A percentile compares a stretch with the other conserved stretches of the same genome.
Conservation (phyloP, 2,797 vertebrate genomes). For the Urosaurus nigricauda region DNA sequence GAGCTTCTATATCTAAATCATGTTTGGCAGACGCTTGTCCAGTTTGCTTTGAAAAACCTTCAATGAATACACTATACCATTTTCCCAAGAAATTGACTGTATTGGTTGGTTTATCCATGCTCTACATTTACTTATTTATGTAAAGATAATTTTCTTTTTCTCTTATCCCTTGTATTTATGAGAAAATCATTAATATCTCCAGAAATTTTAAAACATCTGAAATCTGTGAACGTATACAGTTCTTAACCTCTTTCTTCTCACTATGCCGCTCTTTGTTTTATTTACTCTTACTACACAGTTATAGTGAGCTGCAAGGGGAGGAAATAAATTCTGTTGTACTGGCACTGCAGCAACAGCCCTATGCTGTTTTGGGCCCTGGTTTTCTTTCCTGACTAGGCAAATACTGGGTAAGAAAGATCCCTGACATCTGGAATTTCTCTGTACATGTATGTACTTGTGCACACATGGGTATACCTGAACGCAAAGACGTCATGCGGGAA, state of each 20-base stretch:
- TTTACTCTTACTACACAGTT: background rate
- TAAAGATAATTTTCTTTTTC: background rate
- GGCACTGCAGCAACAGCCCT: too few relatives aligned
- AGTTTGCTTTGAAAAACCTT: conserved; percentile 15
- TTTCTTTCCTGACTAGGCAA: background rate
- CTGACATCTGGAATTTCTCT: background rate
- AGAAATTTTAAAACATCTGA: background rate
- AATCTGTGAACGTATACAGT: background rate
- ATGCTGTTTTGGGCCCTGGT: background rate
- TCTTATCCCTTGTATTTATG: background rate
- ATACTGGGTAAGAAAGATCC: background rate
- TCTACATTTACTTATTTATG: background rate
- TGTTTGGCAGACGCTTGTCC: conserved; percentile 1
- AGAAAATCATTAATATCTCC: background rate
- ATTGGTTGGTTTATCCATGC: background rate
- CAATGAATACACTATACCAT: background rate
- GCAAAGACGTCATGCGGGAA: background rate
- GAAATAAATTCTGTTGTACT: too few relatives aligned
- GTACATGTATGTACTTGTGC: background rate
- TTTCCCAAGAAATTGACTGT: background rate
- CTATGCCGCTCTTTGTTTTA: background rate
- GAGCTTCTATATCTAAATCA: background rate
- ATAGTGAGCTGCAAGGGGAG: too few relatives aligned
- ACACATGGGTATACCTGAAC: background rate
- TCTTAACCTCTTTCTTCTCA: background rate